Evolutionary conservation across 2,113 vertebrate species (phyloP).

Genomic region (Tragelaphus strepsiceros): DNA sequence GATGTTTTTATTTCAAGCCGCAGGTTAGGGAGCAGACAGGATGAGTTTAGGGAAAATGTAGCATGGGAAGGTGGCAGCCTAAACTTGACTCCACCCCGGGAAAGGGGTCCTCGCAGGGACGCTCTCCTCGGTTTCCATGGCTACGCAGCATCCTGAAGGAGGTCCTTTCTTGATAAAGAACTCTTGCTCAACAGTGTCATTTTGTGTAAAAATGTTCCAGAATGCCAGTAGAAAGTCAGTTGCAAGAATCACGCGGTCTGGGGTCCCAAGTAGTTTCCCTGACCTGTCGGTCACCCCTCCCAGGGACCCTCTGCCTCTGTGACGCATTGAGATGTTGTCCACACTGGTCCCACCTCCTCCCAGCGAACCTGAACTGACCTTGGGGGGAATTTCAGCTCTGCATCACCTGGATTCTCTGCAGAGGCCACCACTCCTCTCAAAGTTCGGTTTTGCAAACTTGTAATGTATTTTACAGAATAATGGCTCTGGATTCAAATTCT

Average conservation of each 20-base stretch:
- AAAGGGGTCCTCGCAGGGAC: not conserved
- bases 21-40: not conserved
- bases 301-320: not conserved
- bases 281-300: not conserved
- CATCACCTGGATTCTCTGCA: fast-evolving
- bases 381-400: fast-evolving
- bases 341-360: too few relatives aligned
- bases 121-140: not conserved
- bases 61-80: too few relatives aligned
- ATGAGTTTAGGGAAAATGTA: not conserved
- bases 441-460: not conserved
- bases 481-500: not conserved
- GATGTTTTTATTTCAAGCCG: not conserved
- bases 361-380: fast-evolving
- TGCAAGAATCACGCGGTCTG: not conserved
- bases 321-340: not conserved
- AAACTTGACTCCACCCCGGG: not conserved
- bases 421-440: not conserved
- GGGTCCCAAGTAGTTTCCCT: not conserved
- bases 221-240: not conserved
- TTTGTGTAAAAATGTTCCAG: not conserved
- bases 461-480: not conserved
- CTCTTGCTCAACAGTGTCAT: not conserved
- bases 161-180: not conserved
- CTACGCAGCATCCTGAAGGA: not conserved